These are phyloP conservation scores for Iselma pallidipennis DNA, from an alignment of 2,888 invertebrate species.

Conservation along the genomic window DNA sequence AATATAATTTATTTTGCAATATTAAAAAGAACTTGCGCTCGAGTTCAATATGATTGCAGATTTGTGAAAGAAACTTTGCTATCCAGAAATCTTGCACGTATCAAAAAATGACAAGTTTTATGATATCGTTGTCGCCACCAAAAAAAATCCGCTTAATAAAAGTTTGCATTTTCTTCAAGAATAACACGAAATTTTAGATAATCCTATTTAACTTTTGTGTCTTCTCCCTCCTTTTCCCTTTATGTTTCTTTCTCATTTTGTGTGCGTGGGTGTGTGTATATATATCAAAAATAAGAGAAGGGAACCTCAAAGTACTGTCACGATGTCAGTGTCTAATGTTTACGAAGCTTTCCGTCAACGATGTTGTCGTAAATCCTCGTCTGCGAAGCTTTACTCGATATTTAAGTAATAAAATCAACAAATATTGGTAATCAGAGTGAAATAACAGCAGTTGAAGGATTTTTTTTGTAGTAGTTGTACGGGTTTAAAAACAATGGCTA, in stretches of 20 bases:
- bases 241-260: background rate
- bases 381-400: background rate
- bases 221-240: background rate
- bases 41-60: background rate
- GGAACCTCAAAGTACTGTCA: background rate
- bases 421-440: background rate
- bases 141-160: background rate
- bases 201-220: background rate
- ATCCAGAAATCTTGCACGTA: background rate
- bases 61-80: background rate
- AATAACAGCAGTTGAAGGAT: background rate
- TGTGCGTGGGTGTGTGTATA: too few relatives aligned
- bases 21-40: background rate
- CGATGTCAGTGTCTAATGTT: background rate
- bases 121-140: too few relatives aligned
- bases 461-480: background rate
- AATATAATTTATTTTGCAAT: background rate
- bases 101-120: too few relatives aligned
- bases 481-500: background rate
- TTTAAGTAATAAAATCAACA: background rate
- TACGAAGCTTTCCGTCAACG: background rate
- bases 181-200: background rate
- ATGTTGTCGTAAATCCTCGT: background rate
- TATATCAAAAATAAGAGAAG: background rate
- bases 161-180: background rate